phyloP scores from a whole-genome alignment of 2,888 invertebrate genomes.

The Lasioglossum lativentre region DNA sequence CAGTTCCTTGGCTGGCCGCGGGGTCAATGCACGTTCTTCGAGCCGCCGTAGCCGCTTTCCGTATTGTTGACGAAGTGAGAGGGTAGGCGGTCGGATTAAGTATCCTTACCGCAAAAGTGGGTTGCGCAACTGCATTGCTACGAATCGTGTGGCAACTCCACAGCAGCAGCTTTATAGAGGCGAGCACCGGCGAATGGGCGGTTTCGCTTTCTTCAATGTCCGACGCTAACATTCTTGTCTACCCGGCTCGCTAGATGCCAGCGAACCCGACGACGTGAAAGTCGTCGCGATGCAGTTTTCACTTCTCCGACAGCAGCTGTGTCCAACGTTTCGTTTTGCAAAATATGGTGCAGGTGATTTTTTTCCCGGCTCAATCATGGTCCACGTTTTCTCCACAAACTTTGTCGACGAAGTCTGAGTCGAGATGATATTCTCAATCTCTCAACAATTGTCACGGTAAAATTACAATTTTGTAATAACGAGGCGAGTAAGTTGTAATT shows the following conservation, averaged over 20 bases:
- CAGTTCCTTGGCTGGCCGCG: neutral
- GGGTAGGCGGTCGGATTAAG: constrained; percentile 65
- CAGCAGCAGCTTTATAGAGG: constrained; percentile 48
- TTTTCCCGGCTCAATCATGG: neutral
- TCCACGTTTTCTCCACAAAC: neutral
- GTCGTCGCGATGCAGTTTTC: constrained; percentile 69
- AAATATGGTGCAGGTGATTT: neutral
- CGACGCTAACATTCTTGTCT: constrained; percentile 59
- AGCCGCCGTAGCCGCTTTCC: constrained; percentile 51
- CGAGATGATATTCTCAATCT: no score
- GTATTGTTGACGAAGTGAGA: constrained; percentile 69
- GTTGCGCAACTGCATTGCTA: constrained; percentile 73
- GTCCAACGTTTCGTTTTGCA: constrained; percentile 22
- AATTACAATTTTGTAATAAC: no score
- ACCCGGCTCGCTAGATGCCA: constrained; percentile 32
- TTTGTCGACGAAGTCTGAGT: neutral
- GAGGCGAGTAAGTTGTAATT: no score
- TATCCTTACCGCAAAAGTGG: constrained; percentile 69
- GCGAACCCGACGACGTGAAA: constrained; percentile 65
- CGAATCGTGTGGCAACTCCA: constrained; percentile 73
- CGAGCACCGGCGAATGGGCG: constrained; percentile 47
- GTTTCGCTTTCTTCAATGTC: constrained; percentile 69
- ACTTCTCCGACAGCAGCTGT: constrained; percentile 52
- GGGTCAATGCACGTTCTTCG: constrained; percentile 44
- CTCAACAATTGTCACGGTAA: no score